Evolutionary conservation across 2,113 vertebrate species (phyloP).

Genomic region (Pimephales promelas): DNA sequence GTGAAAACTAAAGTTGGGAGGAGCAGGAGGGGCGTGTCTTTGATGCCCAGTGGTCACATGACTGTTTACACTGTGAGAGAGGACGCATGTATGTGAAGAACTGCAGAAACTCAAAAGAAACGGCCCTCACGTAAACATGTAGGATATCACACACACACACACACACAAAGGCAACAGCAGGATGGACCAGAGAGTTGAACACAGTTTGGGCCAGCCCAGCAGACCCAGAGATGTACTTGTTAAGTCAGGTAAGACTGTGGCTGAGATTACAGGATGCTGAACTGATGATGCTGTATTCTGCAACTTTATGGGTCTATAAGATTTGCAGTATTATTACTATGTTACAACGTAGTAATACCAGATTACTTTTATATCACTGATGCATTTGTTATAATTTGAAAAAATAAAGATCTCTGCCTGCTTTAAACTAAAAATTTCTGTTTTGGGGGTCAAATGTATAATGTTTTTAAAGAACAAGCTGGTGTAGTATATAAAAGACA

Average conservation of each 20-base stretch:
- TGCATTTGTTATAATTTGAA: neutral
- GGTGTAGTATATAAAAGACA: neutral
- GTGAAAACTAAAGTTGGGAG: slow-evolving; percentile 6
- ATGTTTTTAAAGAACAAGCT: neutral
- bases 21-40: slow-evolving; percentile 50
- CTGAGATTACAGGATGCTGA: slow-evolving; percentile 33
- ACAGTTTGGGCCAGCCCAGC: slow-evolving; percentile 66
- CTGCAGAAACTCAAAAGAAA: slow-evolving; percentile 32
- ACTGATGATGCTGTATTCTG: neutral
- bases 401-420: neutral
- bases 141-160: slow-evolving; percentile 38
- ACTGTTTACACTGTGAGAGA: slow-evolving; percentile 59
- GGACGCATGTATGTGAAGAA: slow-evolving; percentile 63
- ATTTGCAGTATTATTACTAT: neutral
- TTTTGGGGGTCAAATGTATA: neutral
- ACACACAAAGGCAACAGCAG: slow-evolving; percentile 23
- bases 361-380: neutral
- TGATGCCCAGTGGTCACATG: slow-evolving; percentile 66
- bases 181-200: slow-evolving; percentile 75
- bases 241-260: slow-evolving; percentile 81
- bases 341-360: neutral
- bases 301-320: no score
- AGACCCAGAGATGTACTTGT: slow-evolving; percentile 78
- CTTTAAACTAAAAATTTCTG: neutral
- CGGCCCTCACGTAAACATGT: slow-evolving; percentile 43